phyloP scores from a whole-genome alignment of 2,113 vertebrate genomes.

The Hemicordylus capensis region DNA sequence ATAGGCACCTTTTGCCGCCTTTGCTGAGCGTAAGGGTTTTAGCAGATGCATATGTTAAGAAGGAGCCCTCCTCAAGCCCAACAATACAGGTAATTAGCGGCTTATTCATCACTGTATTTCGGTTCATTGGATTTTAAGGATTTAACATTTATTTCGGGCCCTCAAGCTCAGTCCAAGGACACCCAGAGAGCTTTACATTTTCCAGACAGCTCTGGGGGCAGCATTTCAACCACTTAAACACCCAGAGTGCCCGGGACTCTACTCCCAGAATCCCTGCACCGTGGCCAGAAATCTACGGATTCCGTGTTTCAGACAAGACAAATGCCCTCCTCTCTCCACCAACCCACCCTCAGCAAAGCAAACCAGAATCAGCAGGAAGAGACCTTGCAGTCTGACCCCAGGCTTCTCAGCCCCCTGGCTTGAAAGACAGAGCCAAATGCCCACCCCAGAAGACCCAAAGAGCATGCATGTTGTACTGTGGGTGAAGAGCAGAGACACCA shows the following conservation, averaged over 20 bases:
- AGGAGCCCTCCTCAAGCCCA: background rate
- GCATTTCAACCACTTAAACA: background rate
- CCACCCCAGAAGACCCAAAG: background rate
- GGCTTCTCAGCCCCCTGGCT: background rate
- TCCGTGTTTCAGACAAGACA: too few relatives aligned
- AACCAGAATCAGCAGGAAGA: accelerated
- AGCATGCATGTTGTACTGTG: background rate
- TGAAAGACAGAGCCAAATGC: background rate
- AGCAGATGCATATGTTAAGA: background rate
- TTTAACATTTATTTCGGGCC: slow-evolving; percentile 56
- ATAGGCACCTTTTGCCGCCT: background rate
- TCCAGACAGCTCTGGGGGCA: background rate
- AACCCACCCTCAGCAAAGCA: background rate
- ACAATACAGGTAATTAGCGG: slow-evolving; percentile 34
- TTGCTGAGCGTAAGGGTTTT: background rate
- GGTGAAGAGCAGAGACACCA: background rate
- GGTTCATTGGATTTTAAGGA: slow-evolving; percentile 70
- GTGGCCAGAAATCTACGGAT: accelerated
- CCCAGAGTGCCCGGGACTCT: background rate
- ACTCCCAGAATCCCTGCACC: background rate
- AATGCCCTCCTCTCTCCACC: background rate
- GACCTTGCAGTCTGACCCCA: background rate
- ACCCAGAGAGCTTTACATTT: accelerated
- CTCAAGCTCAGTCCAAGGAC: background rate
- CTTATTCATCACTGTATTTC: slow-evolving; percentile 57